Conservation (phyloP, 2,888 invertebrate species). For the Junonia oenone region DNA sequence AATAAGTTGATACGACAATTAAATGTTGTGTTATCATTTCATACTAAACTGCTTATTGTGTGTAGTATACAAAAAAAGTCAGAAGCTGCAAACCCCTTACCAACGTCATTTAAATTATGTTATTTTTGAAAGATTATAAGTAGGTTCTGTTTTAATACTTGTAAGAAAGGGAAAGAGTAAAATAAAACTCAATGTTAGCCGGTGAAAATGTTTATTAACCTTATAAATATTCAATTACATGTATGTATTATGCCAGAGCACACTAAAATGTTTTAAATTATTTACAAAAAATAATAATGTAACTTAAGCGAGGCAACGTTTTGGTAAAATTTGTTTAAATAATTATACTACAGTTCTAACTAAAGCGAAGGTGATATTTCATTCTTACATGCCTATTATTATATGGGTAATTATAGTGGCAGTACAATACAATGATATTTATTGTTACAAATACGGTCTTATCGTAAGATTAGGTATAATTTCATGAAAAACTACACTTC, state of each 20-base stretch:
- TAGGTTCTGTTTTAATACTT: background rate
- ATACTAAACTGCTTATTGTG: no score
- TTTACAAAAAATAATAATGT: conserved; percentile 61
- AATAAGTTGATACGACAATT: no score
- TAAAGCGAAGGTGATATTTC: conserved; percentile 30
- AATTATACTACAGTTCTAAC: conserved; percentile 47
- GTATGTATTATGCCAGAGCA: conserved; percentile 70
- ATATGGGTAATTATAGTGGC: conserved; percentile 15
- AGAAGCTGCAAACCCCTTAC: background rate
- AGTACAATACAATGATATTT: conserved; percentile 10
- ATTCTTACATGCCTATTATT: conserved; percentile 9
- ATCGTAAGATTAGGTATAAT: background rate
- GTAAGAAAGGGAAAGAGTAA: conserved; percentile 11
- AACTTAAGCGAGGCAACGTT: conserved; percentile 77
- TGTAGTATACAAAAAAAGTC: background rate
- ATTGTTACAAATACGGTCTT: background rate
- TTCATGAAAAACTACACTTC: background rate
- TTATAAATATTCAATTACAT: conserved; percentile 40
- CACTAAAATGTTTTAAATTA: conserved; percentile 58
- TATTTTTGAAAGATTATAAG: background rate
- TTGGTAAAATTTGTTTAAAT: conserved; percentile 74
- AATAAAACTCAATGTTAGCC: conserved; percentile 42
- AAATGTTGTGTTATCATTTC: no score
- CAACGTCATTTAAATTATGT: background rate
- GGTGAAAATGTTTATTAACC: conserved; percentile 68